Conservation (phyloP, 2,797 vertebrate genomes). For the Mormyrus proboscirostris region DNA sequence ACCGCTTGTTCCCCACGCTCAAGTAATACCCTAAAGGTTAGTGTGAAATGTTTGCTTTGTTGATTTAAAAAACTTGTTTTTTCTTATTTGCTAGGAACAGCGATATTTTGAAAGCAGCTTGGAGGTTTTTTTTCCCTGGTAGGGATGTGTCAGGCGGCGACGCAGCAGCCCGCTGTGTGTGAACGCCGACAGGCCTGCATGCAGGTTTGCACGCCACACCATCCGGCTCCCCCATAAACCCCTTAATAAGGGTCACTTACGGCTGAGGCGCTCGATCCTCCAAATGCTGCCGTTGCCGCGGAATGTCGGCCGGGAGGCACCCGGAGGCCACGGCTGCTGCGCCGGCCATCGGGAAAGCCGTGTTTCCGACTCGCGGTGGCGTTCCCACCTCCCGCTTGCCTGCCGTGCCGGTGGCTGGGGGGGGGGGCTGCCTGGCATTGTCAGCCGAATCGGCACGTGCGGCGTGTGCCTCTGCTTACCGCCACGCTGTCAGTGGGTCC, state of each 20-base stretch:
- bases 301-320: neutral
- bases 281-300: neutral
- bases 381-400: neutral
- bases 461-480: neutral
- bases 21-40: neutral
- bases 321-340: neutral
- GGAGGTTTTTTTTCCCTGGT: neutral
- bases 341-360: neutral
- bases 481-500: neutral
- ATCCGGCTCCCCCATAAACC: neutral
- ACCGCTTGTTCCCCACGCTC: neutral
- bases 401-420: neutral
- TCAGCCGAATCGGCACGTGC: neutral
- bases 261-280: neutral
- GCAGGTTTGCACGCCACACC: neutral
- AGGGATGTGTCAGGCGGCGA: neutral
- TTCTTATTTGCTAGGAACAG: neutral
- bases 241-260: conserved; percentile 5
- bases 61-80: neutral
- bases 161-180: neutral
- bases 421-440: neutral
- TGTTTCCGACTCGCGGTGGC: neutral
- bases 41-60: neutral
- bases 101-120: neutral
- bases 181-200: neutral